Evolutionary conservation across 2,888 invertebrate genomes (phyloP), one percentile per base, ranked within the genome.

Genomic region (Siphonodentalium dalli): DNA sequence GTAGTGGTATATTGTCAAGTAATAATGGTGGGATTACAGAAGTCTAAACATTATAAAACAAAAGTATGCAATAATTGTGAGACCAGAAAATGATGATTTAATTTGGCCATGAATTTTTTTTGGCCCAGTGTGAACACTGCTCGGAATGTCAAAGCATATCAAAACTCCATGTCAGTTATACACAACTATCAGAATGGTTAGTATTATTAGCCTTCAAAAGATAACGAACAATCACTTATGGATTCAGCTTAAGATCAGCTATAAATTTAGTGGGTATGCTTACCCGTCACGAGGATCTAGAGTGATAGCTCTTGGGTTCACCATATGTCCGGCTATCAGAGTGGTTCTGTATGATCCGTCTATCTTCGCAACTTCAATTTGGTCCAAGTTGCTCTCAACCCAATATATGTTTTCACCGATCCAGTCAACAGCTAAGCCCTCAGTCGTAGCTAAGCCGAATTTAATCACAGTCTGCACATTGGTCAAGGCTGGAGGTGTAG

Each of bases 241-340:
- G 11, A 20, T 15, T 18, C 31, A 43, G 9, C 6, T 1, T 5
- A 20, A 13, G 15, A 7, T n/a, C 21, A 18, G 21, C n/a, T 5
- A 18, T 18, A 13, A 13, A 13, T 18, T 15, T 21, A n/a, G n/a
- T 21, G 13, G 27, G 13, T 13, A 13, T n/a, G 49, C 82, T 72
- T 83, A 87, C 83, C 92, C 88, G 75, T 87, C 85, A 65, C 89
- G 79, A 2, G 94, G 93, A 83, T 93, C 90, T 0, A 94, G 87
- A 6, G 90, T 90, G 69, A 95, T 93, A 69, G 93, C 93, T 54
- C 93, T 84, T 0, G 94, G 93, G 71, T 90, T 91, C 62, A 91
- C 89, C 54, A 94, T 85, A 50, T 88, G 87, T 50, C 92, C 88
- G 88, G 93, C 92, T 11, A 93, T 87, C 15, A 95, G 81, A 3